Conservation (phyloP, 1,140 invertebrate genomes). For the Lepidurus apus region DNA sequence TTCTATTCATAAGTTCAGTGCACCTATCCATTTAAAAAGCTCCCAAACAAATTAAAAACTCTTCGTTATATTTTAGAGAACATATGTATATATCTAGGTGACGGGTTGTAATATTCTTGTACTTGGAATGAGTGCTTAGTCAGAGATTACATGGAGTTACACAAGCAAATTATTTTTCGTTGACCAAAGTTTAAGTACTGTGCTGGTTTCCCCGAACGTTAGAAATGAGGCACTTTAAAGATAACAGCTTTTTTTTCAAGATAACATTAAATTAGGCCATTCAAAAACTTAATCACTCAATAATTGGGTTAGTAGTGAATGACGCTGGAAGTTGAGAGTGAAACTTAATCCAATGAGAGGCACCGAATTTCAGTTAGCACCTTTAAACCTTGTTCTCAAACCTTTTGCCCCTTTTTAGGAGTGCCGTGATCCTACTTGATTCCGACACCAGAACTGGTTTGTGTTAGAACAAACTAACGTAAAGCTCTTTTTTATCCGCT, state of each 20-base stretch:
- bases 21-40: neutral
- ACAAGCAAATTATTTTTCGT: neutral
- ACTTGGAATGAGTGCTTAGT: neutral
- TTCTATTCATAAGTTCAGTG: slow-evolving; percentile 74
- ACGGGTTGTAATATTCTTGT: too few species aligned
- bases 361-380: neutral
- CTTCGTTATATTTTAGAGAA: too few species aligned
- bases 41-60: neutral
- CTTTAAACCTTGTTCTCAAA: neutral
- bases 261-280: too few species aligned
- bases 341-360: too few species aligned
- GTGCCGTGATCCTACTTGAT: neutral
- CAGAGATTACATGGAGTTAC: neutral
- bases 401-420: neutral
- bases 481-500: neutral
- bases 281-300: too few species aligned
- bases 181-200: neutral
- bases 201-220: neutral
- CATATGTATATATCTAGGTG: too few species aligned
- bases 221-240: too few species aligned
- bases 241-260: too few species aligned
- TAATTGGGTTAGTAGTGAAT: too few species aligned
- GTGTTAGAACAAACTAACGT: neutral
- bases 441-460: neutral
- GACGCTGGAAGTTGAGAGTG: too few species aligned